Evolutionary conservation across 2,797 vertebrate species (phyloP).

Genomic region (Philypnodon macrostomus): DNA sequence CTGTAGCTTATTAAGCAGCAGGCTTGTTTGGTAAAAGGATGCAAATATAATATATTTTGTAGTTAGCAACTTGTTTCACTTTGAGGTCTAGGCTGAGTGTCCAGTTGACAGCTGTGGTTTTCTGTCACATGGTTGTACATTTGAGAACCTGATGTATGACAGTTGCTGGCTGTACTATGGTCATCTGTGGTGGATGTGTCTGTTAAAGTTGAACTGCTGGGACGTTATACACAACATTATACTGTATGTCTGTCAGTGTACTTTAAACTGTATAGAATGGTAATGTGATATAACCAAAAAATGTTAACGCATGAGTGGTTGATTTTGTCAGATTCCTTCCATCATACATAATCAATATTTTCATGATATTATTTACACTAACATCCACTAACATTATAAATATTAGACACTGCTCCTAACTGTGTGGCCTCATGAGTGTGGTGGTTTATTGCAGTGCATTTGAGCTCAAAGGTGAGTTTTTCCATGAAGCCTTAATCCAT

Average conservation of each 20-base stretch:
- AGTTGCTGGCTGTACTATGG: too few species aligned
- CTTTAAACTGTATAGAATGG: too few species aligned
- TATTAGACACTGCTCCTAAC: neutral
- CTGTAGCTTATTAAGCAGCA: conserved; percentile 9
- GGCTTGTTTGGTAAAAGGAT: neutral
- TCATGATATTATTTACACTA: too few species aligned
- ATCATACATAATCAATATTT: too few species aligned
- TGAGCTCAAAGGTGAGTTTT: neutral
- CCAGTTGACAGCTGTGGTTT: neutral
- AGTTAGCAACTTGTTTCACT: neutral
- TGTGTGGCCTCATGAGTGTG: neutral
- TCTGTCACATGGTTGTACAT: conserved; percentile 6
- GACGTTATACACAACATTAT: neutral
- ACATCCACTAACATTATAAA: neutral
- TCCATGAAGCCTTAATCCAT: neutral
- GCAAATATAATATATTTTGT: neutral
- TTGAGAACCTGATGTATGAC: conserved; percentile 12
- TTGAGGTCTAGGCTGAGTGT: neutral
- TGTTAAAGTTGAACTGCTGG: neutral
- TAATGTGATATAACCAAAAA: too few species aligned
- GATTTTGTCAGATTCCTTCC: too few species aligned
- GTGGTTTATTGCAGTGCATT: too few species aligned
- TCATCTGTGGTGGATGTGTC: too few species aligned
- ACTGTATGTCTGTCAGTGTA: neutral
- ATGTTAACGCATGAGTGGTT: too few species aligned